Percentiles rank a stretch among this genome's conserved stretches.
phyloP scores from a whole-genome alignment of 2,888 invertebrate species.

The Cremastobaeus sp. region DNA sequence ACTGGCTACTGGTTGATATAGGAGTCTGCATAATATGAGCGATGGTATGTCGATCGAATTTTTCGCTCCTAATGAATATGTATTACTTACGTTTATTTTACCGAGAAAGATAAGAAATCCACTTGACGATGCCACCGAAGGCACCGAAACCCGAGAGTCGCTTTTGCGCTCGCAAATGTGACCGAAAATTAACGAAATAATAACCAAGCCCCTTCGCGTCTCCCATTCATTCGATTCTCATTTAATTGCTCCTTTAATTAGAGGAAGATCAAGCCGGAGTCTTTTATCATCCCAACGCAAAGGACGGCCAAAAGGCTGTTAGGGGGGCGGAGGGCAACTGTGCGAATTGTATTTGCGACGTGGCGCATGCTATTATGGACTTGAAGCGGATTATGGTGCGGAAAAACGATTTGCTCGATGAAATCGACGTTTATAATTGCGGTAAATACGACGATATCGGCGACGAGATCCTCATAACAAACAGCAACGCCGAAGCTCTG shows the following conservation, averaged over 20 bases:
- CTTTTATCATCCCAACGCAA: no score
- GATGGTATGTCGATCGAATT: slow-evolving; percentile 36
- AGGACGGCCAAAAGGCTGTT: slow-evolving; percentile 22
- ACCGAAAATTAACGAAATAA: not conserved
- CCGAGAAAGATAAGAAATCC: not conserved
- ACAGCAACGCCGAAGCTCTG: slow-evolving; percentile 57
- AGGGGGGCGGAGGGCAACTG: no score
- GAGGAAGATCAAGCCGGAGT: no score
- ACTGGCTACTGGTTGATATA: slow-evolving; percentile 43
- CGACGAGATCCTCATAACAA: slow-evolving; percentile 65
- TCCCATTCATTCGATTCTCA: no score
- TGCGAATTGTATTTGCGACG: slow-evolving; percentile 66
- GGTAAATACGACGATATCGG: slow-evolving; percentile 66
- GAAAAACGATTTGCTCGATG: slow-evolving; percentile 59
- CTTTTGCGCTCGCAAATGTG: no score
- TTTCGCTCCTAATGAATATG: slow-evolving; percentile 17
- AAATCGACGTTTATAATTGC: slow-evolving; percentile 66
- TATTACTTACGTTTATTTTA: slow-evolving; percentile 14
- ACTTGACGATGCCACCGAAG: slow-evolving; percentile 8
- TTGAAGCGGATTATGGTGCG: slow-evolving; percentile 59
- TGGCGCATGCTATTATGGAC: slow-evolving; percentile 60
- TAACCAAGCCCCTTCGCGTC: no score
- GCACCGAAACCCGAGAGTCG: slow-evolving; percentile 5
- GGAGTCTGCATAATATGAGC: slow-evolving; percentile 53
- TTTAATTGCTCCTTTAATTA: no score